Base-by-base conservation (phyloP, 64 coral and sea anemone species). In the Stylophora pistillata region DNA sequence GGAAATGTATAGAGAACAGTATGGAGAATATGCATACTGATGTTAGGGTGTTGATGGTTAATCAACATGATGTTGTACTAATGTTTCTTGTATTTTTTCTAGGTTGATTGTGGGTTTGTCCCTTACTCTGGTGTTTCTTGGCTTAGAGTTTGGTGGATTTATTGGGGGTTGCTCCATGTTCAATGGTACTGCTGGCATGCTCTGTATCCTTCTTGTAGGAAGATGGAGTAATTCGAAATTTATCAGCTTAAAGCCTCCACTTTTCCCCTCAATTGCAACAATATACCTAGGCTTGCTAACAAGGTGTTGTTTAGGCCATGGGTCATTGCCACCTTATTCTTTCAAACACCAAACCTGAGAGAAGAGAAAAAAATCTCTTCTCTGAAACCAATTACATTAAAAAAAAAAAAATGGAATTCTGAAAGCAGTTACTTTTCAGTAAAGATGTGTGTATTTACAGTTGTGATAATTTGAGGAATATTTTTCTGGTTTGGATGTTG, bases 101-200 rank as follows among this genome's bases (percentile, higher is more conserved):
- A 99, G 96, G 55, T 85, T 99, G 73, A 88, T 99, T 61, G 64
- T 99, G 78, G 97, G 97, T 53, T 82, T 99, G 78, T 99, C 97
- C 30, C 75, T 99, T n/a, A 95, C 90, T 53, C 78, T 99, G 57
- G 93, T 91, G 23, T 99, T 99, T 72, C 89, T 99, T 17, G 90
- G 80, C 60, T 73, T 99, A 74, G 97, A 99, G 64, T 89, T 99
- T 41, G 76, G 87, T 61, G 93, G 97, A 33, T 99, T 99, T n/a
- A 56, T 99, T 65, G 85, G 93, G 74, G 97, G 97, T 55, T 85
- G 89, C 10, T 99, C 97, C 31, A 99, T 99, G 93, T 99, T 99
- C 68, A 99, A 93, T 85, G 89, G 93, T 26, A 92, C 97, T 21
- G 90, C 93, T 56, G 75, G 87, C 17, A 93, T 99, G 93, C 73